These are phyloP conservation scores for Tethea ocularis DNA, from an alignment of 2,888 invertebrate genomes.

Conservation along the genomic window DNA sequence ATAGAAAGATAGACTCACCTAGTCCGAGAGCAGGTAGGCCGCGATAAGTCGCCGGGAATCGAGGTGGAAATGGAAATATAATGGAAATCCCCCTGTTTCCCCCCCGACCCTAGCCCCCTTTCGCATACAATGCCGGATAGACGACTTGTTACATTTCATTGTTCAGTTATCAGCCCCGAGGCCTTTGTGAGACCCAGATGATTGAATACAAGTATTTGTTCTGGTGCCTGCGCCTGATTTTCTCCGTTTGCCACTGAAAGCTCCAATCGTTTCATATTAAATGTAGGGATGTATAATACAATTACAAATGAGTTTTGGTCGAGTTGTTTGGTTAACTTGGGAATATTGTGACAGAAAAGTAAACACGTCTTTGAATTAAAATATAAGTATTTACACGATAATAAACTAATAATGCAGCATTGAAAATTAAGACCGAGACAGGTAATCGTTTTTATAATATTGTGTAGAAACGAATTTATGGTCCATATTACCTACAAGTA, in stretches of 20 bases:
- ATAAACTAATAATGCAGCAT: no score
- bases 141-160: conserved; percentile 84
- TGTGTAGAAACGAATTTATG: no score
- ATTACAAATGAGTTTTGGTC: conserved; percentile 58
- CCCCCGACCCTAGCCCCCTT: conserved; percentile 34
- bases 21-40: conserved; percentile 75
- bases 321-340: conserved; percentile 32
- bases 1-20: conserved; percentile 82
- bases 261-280: conserved; percentile 67
- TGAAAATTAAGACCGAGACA: no score
- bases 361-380: not conserved
- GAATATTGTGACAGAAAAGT: not conserved
- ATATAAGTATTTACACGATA: not conserved
- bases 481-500: no score
- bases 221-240: conserved; percentile 79
- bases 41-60: conserved; percentile 79
- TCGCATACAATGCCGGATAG: conserved; percentile 78
- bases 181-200: conserved; percentile 80
- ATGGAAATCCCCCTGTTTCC: conserved; percentile 66
- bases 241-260: conserved; percentile 73
- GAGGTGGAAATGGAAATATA: conserved; percentile 84
- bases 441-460: no score
- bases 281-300: conserved; percentile 55
- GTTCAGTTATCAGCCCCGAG: conserved; percentile 81
- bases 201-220: conserved; percentile 84